Conservation (phyloP, 2,113 vertebrate species). For the Peromyscus maniculatus region DNA sequence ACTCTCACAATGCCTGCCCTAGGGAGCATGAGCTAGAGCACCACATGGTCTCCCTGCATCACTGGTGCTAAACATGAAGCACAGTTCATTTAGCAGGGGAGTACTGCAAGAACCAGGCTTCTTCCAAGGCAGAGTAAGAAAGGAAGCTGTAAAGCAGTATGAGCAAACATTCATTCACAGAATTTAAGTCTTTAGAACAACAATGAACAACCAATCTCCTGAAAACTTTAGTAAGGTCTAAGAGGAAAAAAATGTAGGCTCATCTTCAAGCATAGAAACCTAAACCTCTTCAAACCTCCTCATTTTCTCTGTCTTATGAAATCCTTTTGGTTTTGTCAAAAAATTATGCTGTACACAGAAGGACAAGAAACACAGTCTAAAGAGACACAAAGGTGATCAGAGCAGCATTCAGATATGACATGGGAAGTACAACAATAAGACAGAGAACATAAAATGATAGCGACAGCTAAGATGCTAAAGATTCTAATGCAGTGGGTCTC, state of each 20-base stretch:
- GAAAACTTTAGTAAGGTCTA: neutral
- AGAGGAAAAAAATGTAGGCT: no score
- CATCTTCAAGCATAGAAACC: neutral
- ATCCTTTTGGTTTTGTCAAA: neutral
- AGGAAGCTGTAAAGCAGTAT: neutral
- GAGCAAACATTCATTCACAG: neutral
- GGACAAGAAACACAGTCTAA: neutral
- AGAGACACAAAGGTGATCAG: neutral
- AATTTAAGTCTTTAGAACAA: neutral
- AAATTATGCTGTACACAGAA: neutral
- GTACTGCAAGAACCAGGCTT: neutral
- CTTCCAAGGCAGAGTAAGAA: neutral
- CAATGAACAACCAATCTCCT: neutral
- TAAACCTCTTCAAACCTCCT: neutral
- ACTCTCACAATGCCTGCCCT: neutral
- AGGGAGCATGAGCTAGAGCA: no score
- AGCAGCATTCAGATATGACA: neutral
- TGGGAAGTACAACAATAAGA: neutral
- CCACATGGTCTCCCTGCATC: neutral
- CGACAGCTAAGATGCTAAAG: neutral
- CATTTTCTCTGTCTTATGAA: neutral
- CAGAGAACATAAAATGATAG: neutral
- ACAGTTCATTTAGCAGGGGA: neutral
- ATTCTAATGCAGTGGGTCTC: neutral
- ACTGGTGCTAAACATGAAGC: neutral